Evolutionary conservation across 2,113 vertebrate species (phyloP), one percentile per base, ranked within the genome.

Genomic region (Sinocyclocheilus anshuiensis): DNA sequence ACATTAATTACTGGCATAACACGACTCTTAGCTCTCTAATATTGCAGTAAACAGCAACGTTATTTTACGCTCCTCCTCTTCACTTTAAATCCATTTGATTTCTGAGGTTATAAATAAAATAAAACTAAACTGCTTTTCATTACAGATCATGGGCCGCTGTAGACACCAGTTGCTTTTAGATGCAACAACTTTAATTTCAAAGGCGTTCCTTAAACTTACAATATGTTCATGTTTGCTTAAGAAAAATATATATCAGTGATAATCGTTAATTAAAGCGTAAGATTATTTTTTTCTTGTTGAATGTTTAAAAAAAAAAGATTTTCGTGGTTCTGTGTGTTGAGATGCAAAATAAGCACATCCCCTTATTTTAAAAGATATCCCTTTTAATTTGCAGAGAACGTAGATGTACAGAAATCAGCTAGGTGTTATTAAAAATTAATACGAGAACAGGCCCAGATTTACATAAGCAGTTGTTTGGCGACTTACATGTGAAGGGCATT

Each of bases 401-500:
- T 16, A n/a, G 3, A 48, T 77, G 45, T 77, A 36, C 5, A 50
- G 45, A 53, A 77, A 26, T 26, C 45, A 39, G 61, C 36, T 65
- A n/a, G 24, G 2, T 48, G 13, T 24, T 45, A 18, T 67, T 81
- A 81, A 16, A 81, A 67, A 36, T 48, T 4, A 76, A 39, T 63
- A 71, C n/a, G 36, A 36, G 55, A 55, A 78, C 22, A 79, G n/a
- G 45, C 39, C 53, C 12, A 83, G 26, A 89, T 91, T 88, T 82
- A 29, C 86, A 88, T 77, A 84, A 87, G 65, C 75, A 77, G 63
- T 79, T 88, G 55, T 86, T 77, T 87, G 15, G 84, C 72, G 45
- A 61, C 72, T 85, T 42, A 75, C 33, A 26, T 75, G 84, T 83
- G 59, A 69, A 48, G 29, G 26, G 5, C 63, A 84, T 90, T 85